A percentile compares a stretch with the other conserved stretches of the same genome.
These are phyloP conservation scores for Lasioglossum malachurum DNA, from an alignment of 2,888 invertebrate genomes.

Conservation along the genomic window DNA sequence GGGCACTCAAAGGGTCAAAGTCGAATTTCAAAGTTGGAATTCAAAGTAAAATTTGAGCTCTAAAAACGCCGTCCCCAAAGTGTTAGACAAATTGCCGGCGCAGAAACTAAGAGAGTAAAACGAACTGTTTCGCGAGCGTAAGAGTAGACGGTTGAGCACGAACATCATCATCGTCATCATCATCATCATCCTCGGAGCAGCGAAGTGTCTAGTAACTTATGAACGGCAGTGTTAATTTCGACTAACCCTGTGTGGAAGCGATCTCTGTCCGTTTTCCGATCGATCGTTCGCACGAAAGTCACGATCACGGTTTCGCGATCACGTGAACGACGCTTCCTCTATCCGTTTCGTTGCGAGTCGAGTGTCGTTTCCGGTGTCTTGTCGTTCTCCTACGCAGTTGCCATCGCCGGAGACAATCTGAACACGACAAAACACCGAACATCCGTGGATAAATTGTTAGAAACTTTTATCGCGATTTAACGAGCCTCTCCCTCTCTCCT, in stretches of 20 bases:
- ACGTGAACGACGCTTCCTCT: constrained; percentile 9
- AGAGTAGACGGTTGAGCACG: neutral
- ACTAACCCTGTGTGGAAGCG: constrained; percentile 7
- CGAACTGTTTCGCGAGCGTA: neutral
- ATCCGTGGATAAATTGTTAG: neutral
- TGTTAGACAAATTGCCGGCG: neutral
- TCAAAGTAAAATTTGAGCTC: neutral
- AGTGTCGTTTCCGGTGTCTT: neutral
- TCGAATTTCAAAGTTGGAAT: neutral
- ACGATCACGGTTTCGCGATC: neutral
- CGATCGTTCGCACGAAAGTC: neutral
- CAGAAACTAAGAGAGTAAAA: neutral
- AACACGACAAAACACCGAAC: neutral
- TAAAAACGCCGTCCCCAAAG: neutral
- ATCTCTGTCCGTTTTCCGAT: constrained; percentile 6
- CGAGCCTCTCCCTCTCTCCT: neutral
- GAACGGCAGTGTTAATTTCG: constrained; percentile 16
- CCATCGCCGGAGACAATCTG: neutral
- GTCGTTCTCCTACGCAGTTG: neutral
- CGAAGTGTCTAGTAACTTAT: constrained; percentile 11
- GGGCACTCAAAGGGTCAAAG: neutral
- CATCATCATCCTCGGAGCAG: neutral
- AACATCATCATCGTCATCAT: neutral
- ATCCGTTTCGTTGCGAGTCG: neutral
- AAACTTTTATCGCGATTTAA: neutral